Base-by-base conservation (phyloP, 2,113 vertebrate genomes). In the Pseudorhombus dupliciocellatus region DNA sequence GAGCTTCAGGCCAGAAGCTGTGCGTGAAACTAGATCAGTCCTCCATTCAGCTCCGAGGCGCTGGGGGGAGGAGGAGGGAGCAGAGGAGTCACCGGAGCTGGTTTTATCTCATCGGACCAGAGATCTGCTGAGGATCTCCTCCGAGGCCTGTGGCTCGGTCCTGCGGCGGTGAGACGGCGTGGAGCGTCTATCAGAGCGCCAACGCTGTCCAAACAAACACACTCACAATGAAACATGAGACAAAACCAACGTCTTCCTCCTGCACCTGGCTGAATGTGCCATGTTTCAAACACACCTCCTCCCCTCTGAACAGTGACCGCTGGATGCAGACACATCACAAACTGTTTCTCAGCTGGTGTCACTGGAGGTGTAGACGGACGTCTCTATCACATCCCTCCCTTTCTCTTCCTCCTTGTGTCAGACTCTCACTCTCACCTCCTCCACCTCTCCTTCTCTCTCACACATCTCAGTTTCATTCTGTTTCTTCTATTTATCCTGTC, bases 391-490 rank as follows among this genome's bases (percentile, higher is more conserved):
- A 37, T 82, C 54, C 2, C 8, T 60, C 42, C 44, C 16, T 58
- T 34, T 50, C 10, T 70, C 40, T 40, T 24, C 4, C 12, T 10
- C 74, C 57, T 50, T 1, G 37, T 62, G 59, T 75, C 55, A 37
- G 52, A 37, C 60, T 63, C 66, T 60, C 66, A 57, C 50, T 77
- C 69, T 76, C 83, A 77, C 75, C 72, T 77, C 71, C 79, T 76
- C 67, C 73, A 64, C 53, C 56, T 70, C 40, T 70, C 66, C 24
- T 59, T 22, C 53, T 68, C 79, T 77, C 80, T 68, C 79, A 79
- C 83, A 84, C 77, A 60, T 87, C 87, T 89, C 87, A 73, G 71
- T 86, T 87, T 87, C 79, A 65, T 77, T 87, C 82, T 79, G 80
- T 80, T 87, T 81, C 83, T 84, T 54, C 77, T 80, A 80, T 87